These are phyloP conservation scores for Rhinichthys osculus DNA, from an alignment of 2,797 vertebrate genomes.

Conservation along the genomic window DNA sequence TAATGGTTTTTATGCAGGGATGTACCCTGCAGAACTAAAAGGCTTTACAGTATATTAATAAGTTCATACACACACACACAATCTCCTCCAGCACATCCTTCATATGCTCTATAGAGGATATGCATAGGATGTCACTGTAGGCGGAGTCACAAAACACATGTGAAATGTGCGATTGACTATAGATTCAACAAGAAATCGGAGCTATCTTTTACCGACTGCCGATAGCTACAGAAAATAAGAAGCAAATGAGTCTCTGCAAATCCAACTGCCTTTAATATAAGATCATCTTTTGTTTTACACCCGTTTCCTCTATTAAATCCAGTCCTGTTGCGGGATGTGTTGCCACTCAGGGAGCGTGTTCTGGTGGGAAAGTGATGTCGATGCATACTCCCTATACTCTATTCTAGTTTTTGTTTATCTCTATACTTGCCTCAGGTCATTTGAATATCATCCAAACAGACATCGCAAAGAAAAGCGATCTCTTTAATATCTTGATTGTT, in stretches of 20 bases:
- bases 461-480: background rate
- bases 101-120: background rate
- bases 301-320: too few species aligned
- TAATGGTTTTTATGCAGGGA: constrained; percentile 3
- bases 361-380: too few species aligned
- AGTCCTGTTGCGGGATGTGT: too few species aligned
- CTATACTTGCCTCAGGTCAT: background rate
- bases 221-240: background rate
- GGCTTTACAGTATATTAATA: background rate
- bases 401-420: background rate
- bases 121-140: background rate
- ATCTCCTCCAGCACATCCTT: constrained; percentile 40
- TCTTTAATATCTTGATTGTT: background rate
- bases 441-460: constrained; percentile 2
- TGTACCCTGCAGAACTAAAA: background rate
- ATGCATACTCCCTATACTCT: background rate
- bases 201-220: background rate
- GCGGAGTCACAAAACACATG: background rate
- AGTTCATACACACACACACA: background rate
- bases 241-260: background rate
- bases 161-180: background rate
- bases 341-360: too few species aligned
- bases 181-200: background rate
- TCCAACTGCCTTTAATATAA: too few species aligned
- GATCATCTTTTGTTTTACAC: too few species aligned